phyloP scores from a whole-genome alignment of 2,888 invertebrate species.

The Callyntrura guangdongensis region DNA sequence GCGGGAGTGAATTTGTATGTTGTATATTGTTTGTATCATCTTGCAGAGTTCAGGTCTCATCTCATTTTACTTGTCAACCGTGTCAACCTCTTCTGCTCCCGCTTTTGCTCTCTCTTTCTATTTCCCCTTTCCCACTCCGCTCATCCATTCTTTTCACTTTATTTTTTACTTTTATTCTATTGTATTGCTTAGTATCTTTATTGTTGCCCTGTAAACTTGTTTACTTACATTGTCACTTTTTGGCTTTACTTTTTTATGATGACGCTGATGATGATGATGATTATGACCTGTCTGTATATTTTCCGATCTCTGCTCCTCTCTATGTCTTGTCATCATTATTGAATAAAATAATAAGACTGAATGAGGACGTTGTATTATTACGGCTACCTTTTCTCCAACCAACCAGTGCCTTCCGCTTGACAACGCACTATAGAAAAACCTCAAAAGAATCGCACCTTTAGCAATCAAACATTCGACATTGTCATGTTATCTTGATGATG shows the following conservation, averaged over 20 bases:
- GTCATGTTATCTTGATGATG: background rate
- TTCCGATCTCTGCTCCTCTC: background rate
- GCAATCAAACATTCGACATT: background rate
- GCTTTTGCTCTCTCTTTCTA: background rate
- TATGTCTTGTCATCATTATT: background rate
- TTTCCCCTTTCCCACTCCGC: background rate
- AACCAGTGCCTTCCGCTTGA: background rate
- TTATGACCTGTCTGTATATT: background rate
- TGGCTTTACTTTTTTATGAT: background rate
- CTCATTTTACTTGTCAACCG: constrained; percentile 67
- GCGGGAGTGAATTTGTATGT: background rate
- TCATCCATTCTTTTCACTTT: constrained; percentile 15
- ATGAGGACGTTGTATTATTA: background rate
- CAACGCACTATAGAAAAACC: background rate
- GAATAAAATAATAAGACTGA: background rate
- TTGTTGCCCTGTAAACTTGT: background rate
- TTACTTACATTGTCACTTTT: constrained; percentile 7
- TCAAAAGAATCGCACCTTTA: background rate
- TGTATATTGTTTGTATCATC: constrained; percentile 44
- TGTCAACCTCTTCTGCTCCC: constrained; percentile 49
- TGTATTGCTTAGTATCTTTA: background rate
- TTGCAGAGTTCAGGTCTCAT: constrained; percentile 40
- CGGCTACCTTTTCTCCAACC: no score
- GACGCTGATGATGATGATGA: no score
- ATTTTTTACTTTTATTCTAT: background rate